A percentile compares a stretch with the other conserved stretches of the same genome.
phyloP scores from a whole-genome alignment of 2,113 vertebrate species.

The Neogobius melanostomus region DNA sequence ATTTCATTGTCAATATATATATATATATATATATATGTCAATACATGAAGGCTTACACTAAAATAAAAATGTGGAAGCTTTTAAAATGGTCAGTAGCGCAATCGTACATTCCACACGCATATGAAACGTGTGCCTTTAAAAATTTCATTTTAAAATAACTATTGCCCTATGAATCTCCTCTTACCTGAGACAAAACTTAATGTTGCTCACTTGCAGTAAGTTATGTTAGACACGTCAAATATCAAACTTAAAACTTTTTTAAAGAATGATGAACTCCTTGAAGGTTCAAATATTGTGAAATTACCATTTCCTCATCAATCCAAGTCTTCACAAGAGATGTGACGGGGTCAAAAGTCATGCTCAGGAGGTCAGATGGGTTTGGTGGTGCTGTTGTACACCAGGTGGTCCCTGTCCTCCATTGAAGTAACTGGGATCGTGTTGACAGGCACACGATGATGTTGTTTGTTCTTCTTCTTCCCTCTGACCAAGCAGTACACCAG shows the following conservation, averaged over 20 bases:
- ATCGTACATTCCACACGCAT: neutral
- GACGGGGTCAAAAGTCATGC: slow-evolving; percentile 9
- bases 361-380: slow-evolving; percentile 84
- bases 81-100: neutral
- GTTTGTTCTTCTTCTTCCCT: slow-evolving; percentile 67
- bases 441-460: slow-evolving; percentile 73
- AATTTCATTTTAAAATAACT: neutral
- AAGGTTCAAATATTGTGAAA: slow-evolving; percentile 9
- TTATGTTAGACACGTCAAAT: slow-evolving; percentile 24
- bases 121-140: neutral
- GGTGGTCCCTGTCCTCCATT: slow-evolving; percentile 82
- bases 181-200: slow-evolving; percentile 46
- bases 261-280: slow-evolving; percentile 12
- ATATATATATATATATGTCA: too few relatives aligned
- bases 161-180: neutral
- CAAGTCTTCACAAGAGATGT: slow-evolving; percentile 6
- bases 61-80: neutral
- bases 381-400: slow-evolving; percentile 89
- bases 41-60: too few relatives aligned
- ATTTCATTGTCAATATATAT: neutral
- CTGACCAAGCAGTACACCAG: slow-evolving; percentile 85
- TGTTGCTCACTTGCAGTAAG: slow-evolving; percentile 3
- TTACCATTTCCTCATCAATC: slow-evolving; percentile 19
- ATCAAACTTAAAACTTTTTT: slow-evolving; percentile 16
- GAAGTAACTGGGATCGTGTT: slow-evolving; percentile 76